Conservation (phyloP, 2,888 invertebrate genomes). For the Julus scanicus region DNA sequence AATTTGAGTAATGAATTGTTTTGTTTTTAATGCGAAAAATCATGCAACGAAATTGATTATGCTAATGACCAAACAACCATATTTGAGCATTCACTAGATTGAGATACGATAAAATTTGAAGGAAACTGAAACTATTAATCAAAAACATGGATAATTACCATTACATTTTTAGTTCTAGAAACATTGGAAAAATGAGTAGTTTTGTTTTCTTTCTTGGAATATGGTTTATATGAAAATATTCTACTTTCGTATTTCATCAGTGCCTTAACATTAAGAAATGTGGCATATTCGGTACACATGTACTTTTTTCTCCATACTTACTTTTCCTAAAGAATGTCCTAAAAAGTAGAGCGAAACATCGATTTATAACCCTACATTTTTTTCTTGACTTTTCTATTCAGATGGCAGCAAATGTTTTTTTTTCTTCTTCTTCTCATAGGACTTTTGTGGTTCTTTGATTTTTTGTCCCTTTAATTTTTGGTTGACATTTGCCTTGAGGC, state of each 20-base stretch:
- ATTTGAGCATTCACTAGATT: not conserved
- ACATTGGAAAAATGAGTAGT: too few species aligned
- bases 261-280: not conserved
- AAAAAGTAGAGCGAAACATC: constrained; percentile 40
- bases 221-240: too few species aligned
- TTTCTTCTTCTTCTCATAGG: constrained; percentile 6
- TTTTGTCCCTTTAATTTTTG: constrained; percentile 10
- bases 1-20: constrained; percentile 24
- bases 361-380: constrained; percentile 18
- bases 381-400: constrained; percentile 26
- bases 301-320: not conserved
- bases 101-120: not conserved
- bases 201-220: too few species aligned
- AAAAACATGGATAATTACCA: too few species aligned
- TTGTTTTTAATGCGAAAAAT: not conserved
- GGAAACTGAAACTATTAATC: too few species aligned
- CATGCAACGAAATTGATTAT: not conserved
- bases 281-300: not conserved
- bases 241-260: not conserved
- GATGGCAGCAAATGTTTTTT: not conserved
- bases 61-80: not conserved
- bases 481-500: constrained; percentile 47
- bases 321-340: not conserved
- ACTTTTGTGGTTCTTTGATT: not conserved
- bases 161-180: too few species aligned